These are phyloP conservation scores for Drosophila neonasuta DNA, from an alignment of 2,888 invertebrate species.

Conservation along the genomic window DNA sequence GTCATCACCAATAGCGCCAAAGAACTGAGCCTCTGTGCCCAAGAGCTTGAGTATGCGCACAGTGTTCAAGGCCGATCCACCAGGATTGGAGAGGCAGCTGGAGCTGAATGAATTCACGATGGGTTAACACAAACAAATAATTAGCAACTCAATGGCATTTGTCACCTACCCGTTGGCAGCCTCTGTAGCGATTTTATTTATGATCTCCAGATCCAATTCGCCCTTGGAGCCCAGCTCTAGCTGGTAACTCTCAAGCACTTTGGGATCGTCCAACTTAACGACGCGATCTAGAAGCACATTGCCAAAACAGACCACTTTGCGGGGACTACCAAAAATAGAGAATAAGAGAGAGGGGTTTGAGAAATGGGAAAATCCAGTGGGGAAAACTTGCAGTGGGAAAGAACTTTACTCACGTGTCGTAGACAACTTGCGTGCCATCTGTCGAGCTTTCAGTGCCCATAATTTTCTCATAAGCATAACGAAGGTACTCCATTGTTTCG, in stretches of 20 bases:
- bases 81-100: slow-evolving; percentile 67
- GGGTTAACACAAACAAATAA: slow-evolving; percentile 17
- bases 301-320: slow-evolving; percentile 80
- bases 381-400: slow-evolving; percentile 20
- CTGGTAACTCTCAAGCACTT: slow-evolving; percentile 73
- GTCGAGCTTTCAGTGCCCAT: slow-evolving; percentile 43
- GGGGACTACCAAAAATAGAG: slow-evolving; percentile 54
- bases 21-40: slow-evolving; percentile 82
- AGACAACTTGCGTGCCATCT: slow-evolving; percentile 37
- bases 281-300: slow-evolving; percentile 80
- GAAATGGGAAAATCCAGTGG: slow-evolving; percentile 2
- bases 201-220: slow-evolving; percentile 74
- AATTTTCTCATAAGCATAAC: slow-evolving; percentile 64
- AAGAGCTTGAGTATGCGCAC: slow-evolving; percentile 81
- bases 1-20: slow-evolving; percentile 84
- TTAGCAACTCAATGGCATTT: slow-evolving; percentile 21
- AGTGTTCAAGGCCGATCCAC: slow-evolving; percentile 84
- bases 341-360: not conserved
- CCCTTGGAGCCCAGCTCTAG: slow-evolving; percentile 76
- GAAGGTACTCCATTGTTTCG: slow-evolving; percentile 71
- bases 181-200: slow-evolving; percentile 69
- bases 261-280: slow-evolving; percentile 67
- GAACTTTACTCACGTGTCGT: slow-evolving; percentile 55
- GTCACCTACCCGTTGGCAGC: slow-evolving; percentile 61
- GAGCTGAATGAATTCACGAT: slow-evolving; percentile 37